Conservation (phyloP, 2,888 invertebrate species). For the Tetranychus piercei region DNA sequence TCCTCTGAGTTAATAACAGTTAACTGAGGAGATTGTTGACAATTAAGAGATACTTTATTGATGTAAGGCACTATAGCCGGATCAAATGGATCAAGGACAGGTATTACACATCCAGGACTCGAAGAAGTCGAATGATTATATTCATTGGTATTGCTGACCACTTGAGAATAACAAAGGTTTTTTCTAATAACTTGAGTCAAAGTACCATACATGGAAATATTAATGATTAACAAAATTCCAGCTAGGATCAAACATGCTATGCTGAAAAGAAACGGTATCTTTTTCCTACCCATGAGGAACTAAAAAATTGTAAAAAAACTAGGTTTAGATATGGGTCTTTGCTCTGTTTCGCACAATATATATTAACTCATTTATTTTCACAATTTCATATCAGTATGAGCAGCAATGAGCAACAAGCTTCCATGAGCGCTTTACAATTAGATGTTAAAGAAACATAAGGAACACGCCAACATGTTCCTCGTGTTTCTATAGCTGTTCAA, state of each 20-base stretch:
- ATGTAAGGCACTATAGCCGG: background rate
- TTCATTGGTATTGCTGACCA: background rate
- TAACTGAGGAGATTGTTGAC: background rate
- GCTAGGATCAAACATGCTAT: background rate
- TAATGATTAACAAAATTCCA: background rate
- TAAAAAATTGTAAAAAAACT: background rate
- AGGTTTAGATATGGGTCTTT: too few relatives aligned
- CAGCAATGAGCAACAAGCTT: too few relatives aligned
- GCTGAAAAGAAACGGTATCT: background rate
- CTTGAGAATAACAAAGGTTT: background rate
- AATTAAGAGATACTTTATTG: background rate
- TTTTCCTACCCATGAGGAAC: background rate
- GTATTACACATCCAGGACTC: background rate
- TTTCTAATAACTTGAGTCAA: background rate
- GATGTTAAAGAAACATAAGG: too few relatives aligned
- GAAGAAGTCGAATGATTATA: background rate
- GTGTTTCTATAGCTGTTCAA: too few relatives aligned
- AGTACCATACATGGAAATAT: background rate
- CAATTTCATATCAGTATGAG: too few relatives aligned
- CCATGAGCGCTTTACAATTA: too few relatives aligned
- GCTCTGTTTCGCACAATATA: too few relatives aligned
- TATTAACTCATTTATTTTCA: too few relatives aligned
- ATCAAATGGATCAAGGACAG: background rate
- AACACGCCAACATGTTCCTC: too few relatives aligned
- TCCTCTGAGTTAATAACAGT: background rate